Evolutionary conservation across 2,888 invertebrate genomes (phyloP), one percentile per base, ranked within the genome.

Genomic region (Drosophila mimetica): DNA sequence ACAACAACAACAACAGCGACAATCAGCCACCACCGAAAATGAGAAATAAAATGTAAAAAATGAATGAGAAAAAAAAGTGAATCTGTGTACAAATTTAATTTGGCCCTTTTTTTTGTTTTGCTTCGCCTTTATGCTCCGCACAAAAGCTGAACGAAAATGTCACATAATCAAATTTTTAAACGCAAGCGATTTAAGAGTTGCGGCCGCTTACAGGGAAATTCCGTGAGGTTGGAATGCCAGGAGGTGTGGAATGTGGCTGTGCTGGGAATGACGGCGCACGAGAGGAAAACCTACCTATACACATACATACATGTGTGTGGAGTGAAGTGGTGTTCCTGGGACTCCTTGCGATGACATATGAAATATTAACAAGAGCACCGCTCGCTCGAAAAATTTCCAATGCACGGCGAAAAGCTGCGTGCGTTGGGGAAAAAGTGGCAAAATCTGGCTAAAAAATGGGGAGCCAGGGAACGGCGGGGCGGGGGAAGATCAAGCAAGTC

Each of bases 151-250:
- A 76, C 61, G 76, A 85, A 83, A 79, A 79, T 76, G 79, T 84
- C 78, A 84, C 77, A 85, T 84, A 86, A 88, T 86, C 86, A 84
- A 86, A 86, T 84, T 87, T 79, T 84, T 88, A 86, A 87, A 86
- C 79, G 83, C 79, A 52, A 77, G 77, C 83, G 82, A 87, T 87
- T 83, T 87, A 81, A 79, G 82, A 53, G 50, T 65, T 72, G 57
- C 34, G 32, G 18, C 39, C 42, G 42, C 47, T 48, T 47, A 46
- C 37, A 36, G 28, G 53, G 32, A 30, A 41, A 30, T 22, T 13
- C 42, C n/a, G 32, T 8, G 28, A 18, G 39, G 30, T 32, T 32
- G 20, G 34, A 39, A 48, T 48, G 13, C 11, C 9, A 22, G 18
- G 13, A 8, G 7, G 30, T 22, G 57, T 20, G 37, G 37, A 2